Evolutionary conservation across 2,113 vertebrate genomes (phyloP).

Genomic region (Oncorhynchus clarkii): DNA sequence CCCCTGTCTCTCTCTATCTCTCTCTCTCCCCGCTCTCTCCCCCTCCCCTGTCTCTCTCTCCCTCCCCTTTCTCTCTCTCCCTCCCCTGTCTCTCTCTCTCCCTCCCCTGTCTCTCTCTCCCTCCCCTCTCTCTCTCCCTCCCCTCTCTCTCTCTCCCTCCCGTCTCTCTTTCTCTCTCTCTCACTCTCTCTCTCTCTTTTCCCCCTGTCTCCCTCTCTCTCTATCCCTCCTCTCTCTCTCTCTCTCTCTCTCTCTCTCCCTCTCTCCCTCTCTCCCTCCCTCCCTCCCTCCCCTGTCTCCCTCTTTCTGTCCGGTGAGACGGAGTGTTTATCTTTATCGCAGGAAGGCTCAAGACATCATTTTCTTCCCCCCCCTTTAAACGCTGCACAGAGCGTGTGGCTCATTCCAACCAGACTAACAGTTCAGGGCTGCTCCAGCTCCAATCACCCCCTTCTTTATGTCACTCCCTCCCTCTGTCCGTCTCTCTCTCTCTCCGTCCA

Average conservation of each 20-base stretch:
- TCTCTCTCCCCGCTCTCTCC: too few relatives aligned
- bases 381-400: slow-evolving; percentile 54
- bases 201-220: slow-evolving; percentile 38
- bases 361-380: slow-evolving; percentile 62
- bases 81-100: too few relatives aligned
- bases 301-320: slow-evolving; percentile 24
- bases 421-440: slow-evolving; percentile 34
- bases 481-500: background rate
- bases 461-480: slow-evolving; percentile 4
- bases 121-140: fast-evolving
- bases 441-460: background rate
- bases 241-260: too few relatives aligned
- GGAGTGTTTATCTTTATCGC: slow-evolving; percentile 36
- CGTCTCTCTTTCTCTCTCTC: too few relatives aligned
- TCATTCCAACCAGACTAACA: slow-evolving; percentile 53
- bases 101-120: too few relatives aligned
- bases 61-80: too few relatives aligned
- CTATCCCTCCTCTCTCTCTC: too few relatives aligned
- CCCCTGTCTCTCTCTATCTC: too few relatives aligned
- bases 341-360: slow-evolving; percentile 70
- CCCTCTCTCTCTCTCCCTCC: background rate
- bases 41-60: too few relatives aligned
- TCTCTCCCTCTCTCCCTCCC: background rate
- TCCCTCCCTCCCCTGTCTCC: background rate
- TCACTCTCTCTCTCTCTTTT: slow-evolving; percentile 40